Base-by-base conservation (phyloP, 2,113 vertebrate genomes). In the Meleagris gallopavo region DNA sequence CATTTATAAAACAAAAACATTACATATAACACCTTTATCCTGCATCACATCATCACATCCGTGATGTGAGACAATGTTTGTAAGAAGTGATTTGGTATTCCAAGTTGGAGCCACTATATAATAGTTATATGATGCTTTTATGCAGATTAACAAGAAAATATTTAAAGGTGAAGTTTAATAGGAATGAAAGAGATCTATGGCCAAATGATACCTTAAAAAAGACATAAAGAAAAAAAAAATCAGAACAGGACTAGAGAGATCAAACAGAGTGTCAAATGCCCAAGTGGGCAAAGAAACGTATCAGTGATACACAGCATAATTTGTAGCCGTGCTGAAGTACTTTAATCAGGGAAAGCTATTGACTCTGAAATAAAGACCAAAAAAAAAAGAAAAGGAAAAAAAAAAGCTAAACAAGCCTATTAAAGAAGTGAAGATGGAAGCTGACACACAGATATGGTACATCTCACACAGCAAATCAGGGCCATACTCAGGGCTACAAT, bases 341-440 rank as follows among this genome's bases (percentile, higher is more conserved):
- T 85, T 83, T 19, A 58, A 58, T 30, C 16, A 84, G 24, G 13
- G 11, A 38, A 78, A 61, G 5, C 0, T 34, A 38, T 60, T 76
- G 82, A 45, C 8, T 34, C 2, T 2, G 24, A 4, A 32, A 7
- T 1, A 17, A 11, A 6, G 18, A 8, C 2, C 17, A n/a, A n/a
- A n/a, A n/a, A 17, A 13, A 10, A 9, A n/a, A 13, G 11, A 21
- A 46, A 46, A 46, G 20, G 10, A 5, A 8, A 20, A 61, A 30
- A 41, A 52, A 77, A 18, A 36, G 7, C 1, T 11, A 89, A 89
- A 58, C 13, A 76, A 73, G 8, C 11, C 29, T 54, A 14, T 30
- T 55, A 90, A 74, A 81, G 7, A 5, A 61, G 6, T 29, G 71
- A 57, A 54, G 6, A 69, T 14, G 13, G 19, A 29, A 13, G n/a